Conservation (phyloP, 2,113 vertebrate species). For the Clarias gariepinus region DNA sequence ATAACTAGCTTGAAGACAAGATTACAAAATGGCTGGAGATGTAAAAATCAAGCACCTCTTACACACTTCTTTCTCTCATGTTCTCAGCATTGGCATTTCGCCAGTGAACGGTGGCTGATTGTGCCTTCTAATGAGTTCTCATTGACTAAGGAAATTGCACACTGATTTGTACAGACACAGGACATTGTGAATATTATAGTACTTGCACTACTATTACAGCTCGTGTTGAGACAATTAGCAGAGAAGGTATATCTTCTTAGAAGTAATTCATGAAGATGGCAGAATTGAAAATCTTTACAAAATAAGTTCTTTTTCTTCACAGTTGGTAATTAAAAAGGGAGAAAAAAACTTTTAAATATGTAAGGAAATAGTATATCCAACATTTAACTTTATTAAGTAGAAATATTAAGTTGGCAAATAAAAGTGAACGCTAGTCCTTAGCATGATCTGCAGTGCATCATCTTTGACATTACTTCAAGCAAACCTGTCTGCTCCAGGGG, state of each 20-base stretch:
- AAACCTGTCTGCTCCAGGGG: too few species aligned
- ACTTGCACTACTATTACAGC: neutral
- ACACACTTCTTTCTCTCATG: neutral
- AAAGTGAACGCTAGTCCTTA: neutral
- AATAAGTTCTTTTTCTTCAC: neutral
- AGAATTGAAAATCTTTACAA: neutral
- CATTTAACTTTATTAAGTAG: neutral
- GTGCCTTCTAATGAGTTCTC: constrained; percentile 21
- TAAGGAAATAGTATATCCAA: neutral
- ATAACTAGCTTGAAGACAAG: neutral
- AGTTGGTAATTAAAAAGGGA: neutral
- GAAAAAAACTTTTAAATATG: neutral
- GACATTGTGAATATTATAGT: neutral
- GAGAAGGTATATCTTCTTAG: neutral
- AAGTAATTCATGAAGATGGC: neutral
- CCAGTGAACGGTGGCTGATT: constrained; percentile 31
- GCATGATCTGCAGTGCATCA: neutral
- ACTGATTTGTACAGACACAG: constrained; percentile 18
- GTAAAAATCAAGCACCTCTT: neutral
- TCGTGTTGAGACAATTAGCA: neutral
- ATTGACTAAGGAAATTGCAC: constrained; percentile 17
- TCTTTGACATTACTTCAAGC: neutral
- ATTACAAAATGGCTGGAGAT: neutral
- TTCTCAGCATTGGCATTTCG: neutral
- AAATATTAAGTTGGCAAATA: neutral